phyloP scores from a whole-genome alignment of 2,888 invertebrate species.

The Lissonota sp. region DNA sequence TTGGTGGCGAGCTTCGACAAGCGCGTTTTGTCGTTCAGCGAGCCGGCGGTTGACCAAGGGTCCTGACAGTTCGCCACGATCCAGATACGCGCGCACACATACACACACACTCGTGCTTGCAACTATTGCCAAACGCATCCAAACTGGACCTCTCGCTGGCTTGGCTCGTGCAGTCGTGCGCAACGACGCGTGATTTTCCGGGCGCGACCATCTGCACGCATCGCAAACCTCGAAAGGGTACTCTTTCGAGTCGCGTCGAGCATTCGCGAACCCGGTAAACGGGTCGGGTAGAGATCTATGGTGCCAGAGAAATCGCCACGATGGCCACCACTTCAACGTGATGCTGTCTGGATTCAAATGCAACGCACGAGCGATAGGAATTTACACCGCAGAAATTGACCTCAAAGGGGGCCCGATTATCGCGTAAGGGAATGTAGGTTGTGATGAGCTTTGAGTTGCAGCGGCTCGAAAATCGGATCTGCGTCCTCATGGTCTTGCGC shows the following conservation, averaged over 20 bases:
- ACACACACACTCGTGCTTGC: constrained; percentile 2
- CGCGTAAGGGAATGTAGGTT: too few species aligned
- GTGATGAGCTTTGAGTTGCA: too few species aligned
- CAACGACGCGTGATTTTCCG: constrained; percentile 80
- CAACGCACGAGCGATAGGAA: background rate
- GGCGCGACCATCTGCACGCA: constrained; percentile 80
- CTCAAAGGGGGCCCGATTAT: background rate
- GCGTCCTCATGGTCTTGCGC: too few species aligned
- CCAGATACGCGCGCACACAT: constrained; percentile 31
- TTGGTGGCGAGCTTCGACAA: constrained; percentile 74
- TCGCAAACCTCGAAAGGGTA: constrained; percentile 80
- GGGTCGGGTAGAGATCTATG: constrained; percentile 25
- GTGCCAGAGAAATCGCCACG: constrained; percentile 35
- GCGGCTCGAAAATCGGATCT: too few species aligned
- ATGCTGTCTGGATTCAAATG: constrained; percentile 15
- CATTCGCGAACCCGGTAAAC: constrained; percentile 53
- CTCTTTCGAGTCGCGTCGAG: constrained; percentile 74
- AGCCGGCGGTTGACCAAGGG: constrained; percentile 50
- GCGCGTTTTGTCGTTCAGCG: constrained; percentile 73
- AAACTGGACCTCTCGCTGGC: constrained; percentile 32
- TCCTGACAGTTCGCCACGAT: constrained; percentile 25
- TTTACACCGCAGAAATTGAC: constrained; percentile 5
- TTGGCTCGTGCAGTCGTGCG: constrained; percentile 76
- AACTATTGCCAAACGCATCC: constrained; percentile 5
- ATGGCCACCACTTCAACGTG: constrained; percentile 16